Base-by-base conservation (phyloP, 53 echinoderm and acorn worm genomes). In the Apostichopus leukothele region DNA sequence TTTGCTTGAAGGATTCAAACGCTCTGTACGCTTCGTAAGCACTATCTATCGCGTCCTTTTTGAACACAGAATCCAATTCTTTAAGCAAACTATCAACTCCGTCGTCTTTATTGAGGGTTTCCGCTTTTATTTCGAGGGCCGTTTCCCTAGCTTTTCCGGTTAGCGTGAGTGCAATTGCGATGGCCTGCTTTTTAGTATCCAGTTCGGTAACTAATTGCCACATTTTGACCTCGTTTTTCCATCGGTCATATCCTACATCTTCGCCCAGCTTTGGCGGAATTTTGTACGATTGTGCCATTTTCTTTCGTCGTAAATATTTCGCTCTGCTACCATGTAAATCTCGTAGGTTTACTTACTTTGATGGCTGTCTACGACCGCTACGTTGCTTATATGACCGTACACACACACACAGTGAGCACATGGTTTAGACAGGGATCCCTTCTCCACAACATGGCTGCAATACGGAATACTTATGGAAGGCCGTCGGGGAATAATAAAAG, bases 11-110 rank as follows among this genome's bases (percentile, higher is more conserved):
- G 1, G 12, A 3, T 53, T 86, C 86, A 39, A 86, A 86, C 6
- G 8, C 23, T 5, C 6, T 13, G 11, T 86, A 86, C 1, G 74
- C 86, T 73, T 86, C 71, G 52, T 86, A 86, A 1, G 86, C 86
- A 51, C 86, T 86, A 50, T 86, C 86, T 12, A 86, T 74, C 5
- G 22, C 23, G 39, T 51, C 73, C 16, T 86, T 86, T 71, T 86
- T 18, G 55, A 50, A 86, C 0, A 86, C 1, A 12, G 20, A 19
- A 73, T 86, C 74, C 74, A 86, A 86, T 51, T 71, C 74, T 52
- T 86, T 86, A 7, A 86, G 20, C 6, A 86, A 16, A 50, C 10
- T 73, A 12, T 50, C 86, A 10, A 86, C 18, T n/a, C 86, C 86
- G 5, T n/a, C 14, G 0, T 73, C 86, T 7, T 8, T 51, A 51